Conservation (phyloP, 2,797 vertebrate species). For the Erithacus rubecula region DNA sequence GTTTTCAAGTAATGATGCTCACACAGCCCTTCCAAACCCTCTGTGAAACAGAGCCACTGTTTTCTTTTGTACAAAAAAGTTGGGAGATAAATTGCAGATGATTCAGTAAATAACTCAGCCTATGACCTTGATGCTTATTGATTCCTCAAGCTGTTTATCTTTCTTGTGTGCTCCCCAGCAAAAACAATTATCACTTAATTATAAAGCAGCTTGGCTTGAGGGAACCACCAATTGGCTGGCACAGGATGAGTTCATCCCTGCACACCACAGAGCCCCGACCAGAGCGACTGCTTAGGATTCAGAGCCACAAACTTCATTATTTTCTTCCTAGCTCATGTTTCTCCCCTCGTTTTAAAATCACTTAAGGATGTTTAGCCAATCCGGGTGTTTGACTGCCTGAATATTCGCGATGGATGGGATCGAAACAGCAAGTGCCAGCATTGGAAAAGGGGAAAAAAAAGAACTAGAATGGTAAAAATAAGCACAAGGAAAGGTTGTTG, state of each 20-base stretch:
- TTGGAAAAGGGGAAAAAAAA: not conserved
- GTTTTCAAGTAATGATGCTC: not conserved
- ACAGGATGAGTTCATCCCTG: conserved; percentile 69
- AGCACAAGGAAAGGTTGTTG: not conserved
- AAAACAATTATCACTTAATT: conserved; percentile 86
- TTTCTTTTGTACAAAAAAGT: conserved; percentile 56
- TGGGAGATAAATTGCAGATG: conserved; percentile 74
- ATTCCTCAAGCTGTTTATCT: conserved; percentile 83
- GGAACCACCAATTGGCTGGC: conserved; percentile 69
- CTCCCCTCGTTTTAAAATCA: conserved; percentile 67
- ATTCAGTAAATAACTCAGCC: conserved; percentile 80
- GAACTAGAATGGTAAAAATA: not conserved
- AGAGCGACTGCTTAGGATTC: conserved; percentile 72
- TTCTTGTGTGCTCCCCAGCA: conserved; percentile 73
- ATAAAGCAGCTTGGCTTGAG: conserved; percentile 78
- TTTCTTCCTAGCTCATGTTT: conserved; percentile 62
- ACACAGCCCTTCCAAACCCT: not conserved
- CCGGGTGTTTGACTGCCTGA: not conserved
- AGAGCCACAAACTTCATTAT: conserved; percentile 72
- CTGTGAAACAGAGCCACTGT: conserved; percentile 30
- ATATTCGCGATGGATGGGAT: not conserved
- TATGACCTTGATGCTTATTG: conserved; percentile 82
- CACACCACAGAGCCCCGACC: conserved; percentile 54
- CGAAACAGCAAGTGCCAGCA: not conserved
- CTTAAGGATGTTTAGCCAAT: conserved; percentile 61